Percentiles rank a stretch among this genome's conserved stretches.
Conservation (phyloP, 1,140 invertebrate genomes). For the Drosophila bocqueti region DNA sequence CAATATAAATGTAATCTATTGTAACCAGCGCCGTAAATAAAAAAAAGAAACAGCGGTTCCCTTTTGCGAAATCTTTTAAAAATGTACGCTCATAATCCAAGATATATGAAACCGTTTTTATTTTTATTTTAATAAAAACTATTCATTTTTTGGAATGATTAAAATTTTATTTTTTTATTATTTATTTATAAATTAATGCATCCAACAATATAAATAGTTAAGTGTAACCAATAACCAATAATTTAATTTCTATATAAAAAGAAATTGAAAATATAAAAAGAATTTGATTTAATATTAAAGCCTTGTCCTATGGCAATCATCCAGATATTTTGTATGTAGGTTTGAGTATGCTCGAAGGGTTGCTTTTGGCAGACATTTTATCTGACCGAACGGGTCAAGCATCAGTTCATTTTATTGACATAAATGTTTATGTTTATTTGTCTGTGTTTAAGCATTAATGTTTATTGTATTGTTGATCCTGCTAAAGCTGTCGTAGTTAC, state of each 20-base stretch:
- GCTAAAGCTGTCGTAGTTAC: slow-evolving; percentile 15
- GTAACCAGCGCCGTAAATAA: too few relatives aligned
- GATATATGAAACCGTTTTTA: too few relatives aligned
- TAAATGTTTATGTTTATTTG: slow-evolving; percentile 83
- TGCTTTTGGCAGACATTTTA: slow-evolving; percentile 47
- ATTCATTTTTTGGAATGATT: too few relatives aligned
- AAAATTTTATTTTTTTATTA: too few relatives aligned
- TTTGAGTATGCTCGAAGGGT: not conserved
- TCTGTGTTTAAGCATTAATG: slow-evolving; percentile 77
- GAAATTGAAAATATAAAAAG: too few relatives aligned
- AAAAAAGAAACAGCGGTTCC: too few relatives aligned
- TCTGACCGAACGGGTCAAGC: slow-evolving; percentile 75
- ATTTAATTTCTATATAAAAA: not conserved
- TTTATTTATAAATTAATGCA: too few relatives aligned
- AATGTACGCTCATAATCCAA: too few relatives aligned
- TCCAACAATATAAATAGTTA: too few relatives aligned
- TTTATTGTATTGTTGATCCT: slow-evolving; percentile 69
- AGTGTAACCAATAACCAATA: not conserved
- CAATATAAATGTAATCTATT: too few relatives aligned
- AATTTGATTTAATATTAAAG: not conserved
- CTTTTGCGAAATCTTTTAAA: too few relatives aligned
- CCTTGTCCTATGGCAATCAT: not conserved
- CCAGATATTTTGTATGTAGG: slow-evolving; percentile 7
- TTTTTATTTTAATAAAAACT: too few relatives aligned
- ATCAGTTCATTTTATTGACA: slow-evolving; percentile 82